A percentile compares a stretch with the other conserved stretches of the same genome.
Evolutionary conservation across 2,797 vertebrate genomes (phyloP).

Genomic region (Tokudaia tokunoshimensis): DNA sequence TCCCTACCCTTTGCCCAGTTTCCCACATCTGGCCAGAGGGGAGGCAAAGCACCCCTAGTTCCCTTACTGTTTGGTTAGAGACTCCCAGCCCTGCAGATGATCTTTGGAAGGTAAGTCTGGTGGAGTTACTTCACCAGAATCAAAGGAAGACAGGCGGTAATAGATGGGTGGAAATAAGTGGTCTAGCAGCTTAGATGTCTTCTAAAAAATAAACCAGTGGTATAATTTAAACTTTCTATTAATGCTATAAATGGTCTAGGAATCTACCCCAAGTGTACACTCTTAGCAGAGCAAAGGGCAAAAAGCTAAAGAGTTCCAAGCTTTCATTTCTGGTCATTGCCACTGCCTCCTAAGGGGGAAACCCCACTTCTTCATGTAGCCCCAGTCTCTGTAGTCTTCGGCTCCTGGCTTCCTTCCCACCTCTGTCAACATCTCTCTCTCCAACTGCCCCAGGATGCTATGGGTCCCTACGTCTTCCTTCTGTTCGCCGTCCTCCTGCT

Average conservation of each 20-base stretch:
- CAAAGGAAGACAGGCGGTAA: neutral
- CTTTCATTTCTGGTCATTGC: constrained; percentile 14
- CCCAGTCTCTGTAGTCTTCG: neutral
- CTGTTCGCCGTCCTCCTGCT: constrained; percentile 93
- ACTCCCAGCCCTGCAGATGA: neutral
- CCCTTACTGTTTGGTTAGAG: neutral
- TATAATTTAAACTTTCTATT: neutral
- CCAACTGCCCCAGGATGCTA: constrained; percentile 81
- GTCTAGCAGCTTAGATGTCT: neutral
- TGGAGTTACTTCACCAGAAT: neutral
- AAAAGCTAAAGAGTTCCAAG: neutral
- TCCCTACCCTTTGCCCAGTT: fast-evolving
- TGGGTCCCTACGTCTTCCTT: constrained; percentile 95
- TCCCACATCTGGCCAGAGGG: neutral
- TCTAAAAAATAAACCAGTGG: neutral
- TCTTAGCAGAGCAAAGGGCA: neutral
- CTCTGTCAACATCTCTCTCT: constrained; percentile 57
- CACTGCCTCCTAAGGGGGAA: neutral
- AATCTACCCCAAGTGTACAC: neutral
- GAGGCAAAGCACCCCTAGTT: neutral
- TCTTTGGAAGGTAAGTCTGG: neutral
- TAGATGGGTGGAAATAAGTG: neutral
- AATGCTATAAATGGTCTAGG: neutral
- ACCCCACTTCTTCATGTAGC: neutral
- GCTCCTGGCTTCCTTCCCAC: neutral